phyloP scores from a whole-genome alignment of 2,797 vertebrate species.

The Tenualosa ilisha region DNA sequence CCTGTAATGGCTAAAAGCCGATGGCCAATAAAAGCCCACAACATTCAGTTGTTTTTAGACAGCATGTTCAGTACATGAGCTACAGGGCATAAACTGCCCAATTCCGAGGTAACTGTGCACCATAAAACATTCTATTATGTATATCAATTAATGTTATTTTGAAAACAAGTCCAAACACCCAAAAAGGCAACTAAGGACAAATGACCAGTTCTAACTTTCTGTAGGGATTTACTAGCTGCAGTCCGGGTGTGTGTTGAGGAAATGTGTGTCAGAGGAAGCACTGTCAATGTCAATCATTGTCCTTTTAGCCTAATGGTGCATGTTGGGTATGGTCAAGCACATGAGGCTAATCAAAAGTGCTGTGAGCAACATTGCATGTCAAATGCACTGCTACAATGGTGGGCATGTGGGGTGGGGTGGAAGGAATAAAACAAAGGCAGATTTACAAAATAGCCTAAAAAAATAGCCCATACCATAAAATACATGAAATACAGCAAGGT shows the following conservation, averaged over 20 bases:
- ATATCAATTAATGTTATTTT: not conserved
- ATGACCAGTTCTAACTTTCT: not conserved
- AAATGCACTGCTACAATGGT: slow-evolving; percentile 51
- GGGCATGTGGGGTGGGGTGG: not conserved
- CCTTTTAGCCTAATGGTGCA: slow-evolving; percentile 73
- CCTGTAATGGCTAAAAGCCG: not conserved
- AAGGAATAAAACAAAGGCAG: not conserved
- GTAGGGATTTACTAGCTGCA: not conserved
- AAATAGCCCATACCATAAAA: not conserved
- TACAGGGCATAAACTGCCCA: too few relatives aligned
- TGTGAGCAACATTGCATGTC: slow-evolving; percentile 64
- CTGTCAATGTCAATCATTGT: slow-evolving; percentile 69
- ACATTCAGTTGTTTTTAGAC: not conserved
- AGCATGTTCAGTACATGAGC: too few relatives aligned
- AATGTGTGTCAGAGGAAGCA: slow-evolving; percentile 49
- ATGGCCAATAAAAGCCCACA: not conserved
- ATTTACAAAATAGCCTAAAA: not conserved
- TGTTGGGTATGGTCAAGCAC: slow-evolving; percentile 70
- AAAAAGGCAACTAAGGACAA: not conserved
- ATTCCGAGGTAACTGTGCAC: not conserved
- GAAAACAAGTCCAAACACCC: not conserved
- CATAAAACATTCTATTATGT: not conserved
- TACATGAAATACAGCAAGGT: not conserved
- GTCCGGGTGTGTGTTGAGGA: not conserved
- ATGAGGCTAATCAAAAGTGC: slow-evolving; percentile 77